Evolutionary conservation across 2,888 invertebrate species (phyloP), one percentile per base, ranked within the genome.

Genomic region (Cynaeus angustus): DNA sequence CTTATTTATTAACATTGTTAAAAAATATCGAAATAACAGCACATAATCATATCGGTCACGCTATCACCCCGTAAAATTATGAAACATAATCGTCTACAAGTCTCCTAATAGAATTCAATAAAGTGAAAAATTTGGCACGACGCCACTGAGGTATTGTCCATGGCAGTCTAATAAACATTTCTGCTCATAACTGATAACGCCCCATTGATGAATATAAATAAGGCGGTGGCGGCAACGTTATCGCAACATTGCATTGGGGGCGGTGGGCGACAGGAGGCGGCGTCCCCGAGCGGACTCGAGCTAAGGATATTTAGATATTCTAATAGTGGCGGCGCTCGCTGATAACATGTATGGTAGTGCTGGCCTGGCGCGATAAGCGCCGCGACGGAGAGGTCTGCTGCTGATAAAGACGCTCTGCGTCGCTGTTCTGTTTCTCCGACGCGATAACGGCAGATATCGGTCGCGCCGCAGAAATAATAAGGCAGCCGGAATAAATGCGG

Each of bases 151-250:
- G 43, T 41, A 64, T 69, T 69, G 61, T 64, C 58, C 59, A 38
- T 41, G 30, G 70, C 74, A 69, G 73, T 77, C 78, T 80, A 81
- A 83, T 82, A 83, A 83, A 83, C 83, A 84, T 82, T 82, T 80
- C 84, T 84, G 84, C 83, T 83, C 82, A 81, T 82, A 83, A 83
- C 83, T 83, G 85, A 84, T 85, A 85, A 84, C 79, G 78, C 78
- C 75, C 80, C 84, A 84, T 85, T 85, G 85, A 85, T 84, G 85
- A 84, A 84, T 85, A 84, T 85, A 84, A 84, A 84, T 84, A 85
- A 85, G 84, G 83, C 83, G 79, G 77, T 69, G 78, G 78, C 77
- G 75, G 74, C 79, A 77, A 79, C 75, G 80, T 84, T 84, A 84
- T 84, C 84, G 83, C 82, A 75, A 73, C 80, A 79, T 79, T 82